Conservation (phyloP, 1,140 invertebrate genomes). For the Chymomyza costata region DNA sequence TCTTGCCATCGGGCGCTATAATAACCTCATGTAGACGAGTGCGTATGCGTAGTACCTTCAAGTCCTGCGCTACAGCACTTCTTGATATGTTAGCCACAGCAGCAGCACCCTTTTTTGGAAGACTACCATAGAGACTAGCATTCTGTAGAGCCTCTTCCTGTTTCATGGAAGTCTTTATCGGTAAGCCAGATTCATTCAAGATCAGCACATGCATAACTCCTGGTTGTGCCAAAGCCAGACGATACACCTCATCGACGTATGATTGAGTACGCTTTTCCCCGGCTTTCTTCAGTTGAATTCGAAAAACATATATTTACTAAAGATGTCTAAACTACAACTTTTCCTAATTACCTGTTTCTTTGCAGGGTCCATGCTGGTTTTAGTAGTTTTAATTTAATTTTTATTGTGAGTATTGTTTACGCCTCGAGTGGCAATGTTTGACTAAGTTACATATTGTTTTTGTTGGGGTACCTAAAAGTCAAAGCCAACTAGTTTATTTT, state of each 20-base stretch:
- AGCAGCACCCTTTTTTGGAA: conserved; percentile 65
- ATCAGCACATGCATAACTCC: conserved; percentile 62
- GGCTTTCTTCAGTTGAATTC: too few species aligned
- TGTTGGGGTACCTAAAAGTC: too few species aligned
- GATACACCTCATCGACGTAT: conserved; percentile 60
- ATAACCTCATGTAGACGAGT: conserved; percentile 59
- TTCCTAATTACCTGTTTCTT: too few species aligned
- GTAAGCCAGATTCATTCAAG: conserved; percentile 62
- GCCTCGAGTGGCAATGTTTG: too few species aligned
- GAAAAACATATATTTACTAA: too few species aligned
- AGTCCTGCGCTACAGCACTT: conserved; percentile 46
- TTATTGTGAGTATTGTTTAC: too few species aligned
- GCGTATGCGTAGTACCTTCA: conserved; percentile 53
- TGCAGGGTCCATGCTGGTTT: too few species aligned
- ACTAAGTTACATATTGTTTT: too few species aligned
- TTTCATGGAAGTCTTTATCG: conserved; percentile 59
- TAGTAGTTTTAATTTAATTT: too few species aligned
- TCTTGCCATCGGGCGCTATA: conserved; percentile 63
- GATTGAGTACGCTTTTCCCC: conserved; percentile 59
- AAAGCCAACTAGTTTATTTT: too few species aligned
- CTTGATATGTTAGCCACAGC: conserved; percentile 42
- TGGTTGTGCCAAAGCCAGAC: conserved; percentile 38
- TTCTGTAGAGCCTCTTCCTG: conserved; percentile 41
- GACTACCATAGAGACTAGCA: conserved; percentile 59
- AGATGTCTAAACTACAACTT: too few species aligned